Conservation (phyloP, 2,888 invertebrate genomes). For the Tiliacea citrago region DNA sequence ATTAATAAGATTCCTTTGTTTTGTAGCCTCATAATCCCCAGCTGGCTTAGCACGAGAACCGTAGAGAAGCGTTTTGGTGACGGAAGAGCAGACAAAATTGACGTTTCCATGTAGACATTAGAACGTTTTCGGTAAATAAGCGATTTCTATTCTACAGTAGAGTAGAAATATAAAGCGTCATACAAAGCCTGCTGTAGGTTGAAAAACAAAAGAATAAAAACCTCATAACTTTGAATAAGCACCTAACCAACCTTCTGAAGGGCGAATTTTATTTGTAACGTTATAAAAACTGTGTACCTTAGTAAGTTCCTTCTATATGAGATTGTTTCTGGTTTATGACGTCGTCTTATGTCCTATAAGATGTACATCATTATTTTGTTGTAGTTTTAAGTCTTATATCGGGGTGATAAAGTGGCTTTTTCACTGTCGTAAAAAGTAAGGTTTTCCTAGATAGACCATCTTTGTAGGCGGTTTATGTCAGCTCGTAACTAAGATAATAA, state of each 20-base stretch:
- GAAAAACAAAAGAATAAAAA: conserved; percentile 12
- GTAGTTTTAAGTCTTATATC: conserved; percentile 58
- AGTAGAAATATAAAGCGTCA: too few species aligned
- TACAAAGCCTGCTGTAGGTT: too few species aligned
- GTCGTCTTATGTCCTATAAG: conserved; percentile 57
- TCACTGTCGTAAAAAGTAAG: conserved; percentile 57
- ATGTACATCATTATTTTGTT: conserved; percentile 58
- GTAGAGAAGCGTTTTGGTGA: too few species aligned
- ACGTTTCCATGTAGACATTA: too few species aligned
- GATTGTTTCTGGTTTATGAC: conserved; percentile 73
- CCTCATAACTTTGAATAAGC: conserved; percentile 21
- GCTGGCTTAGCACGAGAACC: too few species aligned
- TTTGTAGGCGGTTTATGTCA: conserved; percentile 76
- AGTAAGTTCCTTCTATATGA: conserved; percentile 69
- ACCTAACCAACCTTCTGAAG: conserved; percentile 45
- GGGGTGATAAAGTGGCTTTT: conserved; percentile 63
- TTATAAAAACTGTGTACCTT: conserved; percentile 61
- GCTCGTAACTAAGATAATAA: conserved; percentile 76
- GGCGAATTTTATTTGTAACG: conserved; percentile 59
- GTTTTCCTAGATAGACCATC: conserved; percentile 66
- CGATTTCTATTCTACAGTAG: too few species aligned
- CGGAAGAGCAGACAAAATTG: too few species aligned
- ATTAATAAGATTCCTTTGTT: conserved; percentile 11
- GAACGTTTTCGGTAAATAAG: too few species aligned
- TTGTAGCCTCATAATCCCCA: not conserved